Conservation (phyloP, 2,113 vertebrate genomes). For the Myiopsitta monachus region DNA sequence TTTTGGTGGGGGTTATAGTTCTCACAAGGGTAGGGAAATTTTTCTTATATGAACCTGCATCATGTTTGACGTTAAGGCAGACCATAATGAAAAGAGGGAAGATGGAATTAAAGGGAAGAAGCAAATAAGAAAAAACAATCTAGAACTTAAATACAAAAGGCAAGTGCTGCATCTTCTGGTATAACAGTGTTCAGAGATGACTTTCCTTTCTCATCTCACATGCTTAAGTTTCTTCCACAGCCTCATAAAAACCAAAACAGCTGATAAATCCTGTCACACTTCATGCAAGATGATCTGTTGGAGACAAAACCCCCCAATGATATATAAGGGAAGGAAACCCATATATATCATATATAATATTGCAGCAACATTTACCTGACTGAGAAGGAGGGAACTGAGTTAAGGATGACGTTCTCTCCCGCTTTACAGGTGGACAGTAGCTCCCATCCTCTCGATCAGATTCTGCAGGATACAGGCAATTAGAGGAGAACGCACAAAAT, state of each 20-base stretch:
- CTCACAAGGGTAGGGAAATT: not conserved
- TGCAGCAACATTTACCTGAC: slow-evolving; percentile 78
- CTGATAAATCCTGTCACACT: not conserved
- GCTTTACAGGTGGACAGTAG: slow-evolving; percentile 93
- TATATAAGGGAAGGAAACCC: not conserved
- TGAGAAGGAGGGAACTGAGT: slow-evolving; percentile 91
- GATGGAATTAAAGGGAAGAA: not conserved
- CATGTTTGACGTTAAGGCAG: not conserved
- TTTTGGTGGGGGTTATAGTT: not conserved
- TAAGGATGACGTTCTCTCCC: slow-evolving; percentile 92
- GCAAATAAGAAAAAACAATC: not conserved
- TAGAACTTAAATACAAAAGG: not conserved
- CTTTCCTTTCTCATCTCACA: not conserved
- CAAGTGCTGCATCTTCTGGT: not conserved
- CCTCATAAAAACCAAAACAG: not conserved
- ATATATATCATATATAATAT: not conserved
- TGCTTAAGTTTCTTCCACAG: not conserved
- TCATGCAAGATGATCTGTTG: not conserved
- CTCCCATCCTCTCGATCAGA: slow-evolving; percentile 92
- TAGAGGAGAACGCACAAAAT: not conserved
- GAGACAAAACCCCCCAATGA: not conserved
- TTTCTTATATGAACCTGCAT: not conserved
- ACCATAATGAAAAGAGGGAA: not conserved
- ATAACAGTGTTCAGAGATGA: not conserved
- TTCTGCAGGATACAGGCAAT: slow-evolving; percentile 71